Evolutionary conservation across 1,140 invertebrate species (phyloP), one percentile per base, ranked within the genome.

Genomic region (Pectinophora gossypiella): DNA sequence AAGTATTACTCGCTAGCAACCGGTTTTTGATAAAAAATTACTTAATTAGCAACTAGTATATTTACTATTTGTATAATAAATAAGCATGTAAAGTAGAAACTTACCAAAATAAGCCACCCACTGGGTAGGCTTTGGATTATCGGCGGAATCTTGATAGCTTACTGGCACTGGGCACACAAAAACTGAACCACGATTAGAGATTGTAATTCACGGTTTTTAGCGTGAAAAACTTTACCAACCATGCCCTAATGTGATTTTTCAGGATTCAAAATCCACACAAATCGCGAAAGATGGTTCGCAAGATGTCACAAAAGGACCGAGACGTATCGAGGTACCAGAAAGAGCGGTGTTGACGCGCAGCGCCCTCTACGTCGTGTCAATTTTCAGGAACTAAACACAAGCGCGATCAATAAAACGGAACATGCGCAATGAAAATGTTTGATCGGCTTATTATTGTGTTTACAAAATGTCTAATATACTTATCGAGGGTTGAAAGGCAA

Each of bases 131-230:
- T 85, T 83, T 80, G 79, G 75, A 75, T 76, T 88, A 80, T 82
- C 80, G 87, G 82, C 87, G 87, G 87, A 88, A 88, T 88, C 80
- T 87, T 88, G 86, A 83, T 81, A 80, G 85, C 76, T 88, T 88
- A 87, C 72, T 87, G 76, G 82, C 86, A 88, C 86, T 86, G 83
- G 76, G 78, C 83, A 85, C 76, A 70, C 76, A 84, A 86, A 85
- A 87, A 87, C 74, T 76, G 77, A 75, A 80, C 68, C 74, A 78
- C 84, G 74, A 71, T 78, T 72, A 74, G 51, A 70, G 69, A 76
- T 74, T 84, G 83, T 75, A 66, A 74, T 57, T 80, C 73, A 78
- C 81, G 75, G 70, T 72, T 76, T 78, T 76, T 85, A 56, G 58
- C 64, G 63, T 64, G 59, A 70, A 75, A 74, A 80, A 82, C 74